These are phyloP conservation scores for Octodon degus DNA, from an alignment of 2,113 vertebrate genomes.

Conservation along the genomic window DNA sequence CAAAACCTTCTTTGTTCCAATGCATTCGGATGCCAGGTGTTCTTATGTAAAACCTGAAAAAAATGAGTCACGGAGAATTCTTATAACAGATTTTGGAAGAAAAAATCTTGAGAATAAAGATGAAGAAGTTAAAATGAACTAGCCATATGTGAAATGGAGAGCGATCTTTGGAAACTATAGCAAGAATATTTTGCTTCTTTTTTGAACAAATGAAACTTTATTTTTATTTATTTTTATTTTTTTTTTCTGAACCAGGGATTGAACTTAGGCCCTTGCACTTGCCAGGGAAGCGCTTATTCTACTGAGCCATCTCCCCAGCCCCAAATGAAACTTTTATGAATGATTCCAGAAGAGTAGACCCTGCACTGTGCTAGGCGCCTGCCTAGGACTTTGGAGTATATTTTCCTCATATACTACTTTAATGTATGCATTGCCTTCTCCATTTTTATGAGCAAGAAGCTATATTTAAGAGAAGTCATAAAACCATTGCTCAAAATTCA, in stretches of 20 bases:
- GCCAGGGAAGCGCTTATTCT: too few species aligned
- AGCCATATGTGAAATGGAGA: neutral
- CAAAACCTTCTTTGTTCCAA: neutral
- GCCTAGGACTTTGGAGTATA: neutral
- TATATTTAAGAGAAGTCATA: neutral
- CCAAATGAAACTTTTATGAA: neutral
- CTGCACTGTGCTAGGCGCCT: neutral
- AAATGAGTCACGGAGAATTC: constrained; percentile 17
- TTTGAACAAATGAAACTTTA: neutral
- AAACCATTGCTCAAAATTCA: constrained; percentile 11
- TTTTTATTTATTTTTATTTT: too few species aligned
- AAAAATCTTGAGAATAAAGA: constrained; percentile 3
- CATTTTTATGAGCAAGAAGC: neutral
- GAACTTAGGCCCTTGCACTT: too few species aligned
- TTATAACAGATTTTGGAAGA: neutral
- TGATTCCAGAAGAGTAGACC: neutral
- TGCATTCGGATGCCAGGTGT: neutral
- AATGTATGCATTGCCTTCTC: neutral
- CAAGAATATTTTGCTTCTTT: neutral
- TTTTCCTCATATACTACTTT: neutral
- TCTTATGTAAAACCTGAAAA: neutral
- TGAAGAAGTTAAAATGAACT: neutral
- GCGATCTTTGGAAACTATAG: neutral
- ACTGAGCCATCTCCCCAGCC: too few species aligned
- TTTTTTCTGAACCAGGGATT: too few species aligned